Evolutionary conservation across 2,797 vertebrate genomes (phyloP), one percentile per base, ranked within the genome.

Genomic region (Perodicticus potto): DNA sequence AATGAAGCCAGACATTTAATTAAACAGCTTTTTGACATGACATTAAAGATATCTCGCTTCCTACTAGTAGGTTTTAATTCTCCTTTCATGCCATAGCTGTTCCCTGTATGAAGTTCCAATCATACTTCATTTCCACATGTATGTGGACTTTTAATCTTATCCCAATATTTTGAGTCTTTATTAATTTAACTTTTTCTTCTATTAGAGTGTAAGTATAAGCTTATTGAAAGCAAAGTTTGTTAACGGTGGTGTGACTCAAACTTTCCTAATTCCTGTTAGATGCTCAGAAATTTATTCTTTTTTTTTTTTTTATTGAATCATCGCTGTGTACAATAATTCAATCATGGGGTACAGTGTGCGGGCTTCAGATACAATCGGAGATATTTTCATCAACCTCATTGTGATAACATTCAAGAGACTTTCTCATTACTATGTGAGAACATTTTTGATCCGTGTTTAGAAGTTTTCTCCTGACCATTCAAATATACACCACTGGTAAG

Each of bases 1-100:
- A 86, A 12, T 59, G 16, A 86, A 91, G 73, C 9, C 67, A n/a
- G 20, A 74, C 29, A 81, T 95, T 93, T 84, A 92, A 83, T 95
- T 94, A 93, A 93, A 65, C 0, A 45, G 4, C 40, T 61, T 84
- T 91, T 59, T 77, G 34, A n/a, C 17, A 83, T 85, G n/a, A 1
- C 32, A 29, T 89, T 96, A 72, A 93, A 74, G n/a, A 22, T 88
- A 29, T 86, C 27, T 94, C 74, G 5, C 40, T 53, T 77, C 27
- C 74, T 86, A 29, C 37, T 55, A 61, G 13, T 14, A 85, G 78
- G 40, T 86, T 57, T 82, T 32, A 90, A 40, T 74, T 11, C 32
- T 8, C 29, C 7, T 67, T 81, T 27, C 2, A 27, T 82, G 3
- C 1, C 74, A 2, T 86, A 82, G 34, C 77, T 16, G 78, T 81